Percentiles rank a stretch among this genome's conserved stretches.
Conservation (phyloP, 2,888 invertebrate genomes). For the Drosophila diplacantha region DNA sequence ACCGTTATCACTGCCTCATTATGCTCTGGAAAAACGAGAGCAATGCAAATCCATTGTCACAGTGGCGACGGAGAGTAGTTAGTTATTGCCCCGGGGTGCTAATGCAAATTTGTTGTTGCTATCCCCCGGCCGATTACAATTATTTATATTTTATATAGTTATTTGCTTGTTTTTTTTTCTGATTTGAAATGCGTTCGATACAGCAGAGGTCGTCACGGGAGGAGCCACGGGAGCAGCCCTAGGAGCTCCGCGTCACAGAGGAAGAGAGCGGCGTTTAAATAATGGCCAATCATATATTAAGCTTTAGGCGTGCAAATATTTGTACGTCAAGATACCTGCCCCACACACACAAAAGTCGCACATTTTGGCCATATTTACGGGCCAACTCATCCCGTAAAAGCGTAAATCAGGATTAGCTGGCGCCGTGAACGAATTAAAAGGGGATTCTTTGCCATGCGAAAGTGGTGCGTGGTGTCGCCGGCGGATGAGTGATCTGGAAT, state of each 20-base stretch:
- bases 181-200: constrained; percentile 38
- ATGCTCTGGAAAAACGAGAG: constrained; percentile 48
- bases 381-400: background rate
- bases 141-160: constrained; percentile 5
- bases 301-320: constrained; percentile 22
- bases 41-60: constrained; percentile 15
- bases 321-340: constrained; percentile 5
- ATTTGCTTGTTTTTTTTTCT: constrained; percentile 31
- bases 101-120: constrained; percentile 34
- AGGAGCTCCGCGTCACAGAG: background rate
- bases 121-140: constrained; percentile 21
- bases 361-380: constrained; percentile 1
- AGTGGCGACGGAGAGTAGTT: constrained; percentile 1
- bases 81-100: constrained; percentile 29
- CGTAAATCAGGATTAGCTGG: constrained; percentile 28
- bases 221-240: constrained; percentile 1
- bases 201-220: constrained; percentile 11
- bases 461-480: constrained; percentile 8
- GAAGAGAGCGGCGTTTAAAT: background rate
- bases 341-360: constrained; percentile 1
- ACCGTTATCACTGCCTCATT: constrained; percentile 51
- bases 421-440: constrained; percentile 1
- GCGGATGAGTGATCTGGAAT: constrained; percentile 1
- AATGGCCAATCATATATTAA: constrained; percentile 22
- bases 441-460: constrained; percentile 17